Percentiles rank a stretch among this genome's conserved stretches.
Evolutionary conservation across 2,797 vertebrate species (phyloP).

Genomic region (Artibeus lituratus): DNA sequence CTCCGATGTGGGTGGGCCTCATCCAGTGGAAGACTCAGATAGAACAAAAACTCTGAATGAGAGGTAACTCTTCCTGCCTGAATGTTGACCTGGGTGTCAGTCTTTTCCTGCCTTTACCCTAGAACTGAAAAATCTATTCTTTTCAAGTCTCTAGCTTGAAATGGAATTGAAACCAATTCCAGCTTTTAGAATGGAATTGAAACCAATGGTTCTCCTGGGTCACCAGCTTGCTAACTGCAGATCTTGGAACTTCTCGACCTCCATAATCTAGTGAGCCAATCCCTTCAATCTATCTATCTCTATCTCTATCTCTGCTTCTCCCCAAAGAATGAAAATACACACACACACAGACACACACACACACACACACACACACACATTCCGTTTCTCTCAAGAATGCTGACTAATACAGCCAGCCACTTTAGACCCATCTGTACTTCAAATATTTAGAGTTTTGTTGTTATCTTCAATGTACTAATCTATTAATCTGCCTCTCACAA

Average conservation of each 20-base stretch:
- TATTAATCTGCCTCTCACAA: background rate
- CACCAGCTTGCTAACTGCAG: background rate
- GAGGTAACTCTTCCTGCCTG: background rate
- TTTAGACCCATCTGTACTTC: background rate
- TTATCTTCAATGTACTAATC: background rate
- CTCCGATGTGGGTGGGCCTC: background rate
- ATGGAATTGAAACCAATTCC: no score
- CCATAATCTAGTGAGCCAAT: background rate
- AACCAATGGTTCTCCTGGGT: background rate
- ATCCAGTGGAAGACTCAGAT: background rate
- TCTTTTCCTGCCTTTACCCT: background rate
- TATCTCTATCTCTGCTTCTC: no score
- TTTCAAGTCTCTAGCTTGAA: background rate
- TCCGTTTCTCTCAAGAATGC: background rate
- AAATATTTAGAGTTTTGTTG: background rate
- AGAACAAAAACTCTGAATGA: background rate
- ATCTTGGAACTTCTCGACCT: background rate
- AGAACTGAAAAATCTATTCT: background rate
- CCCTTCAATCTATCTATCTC: no score
- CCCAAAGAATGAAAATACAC: no score
- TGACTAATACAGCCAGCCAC: background rate
- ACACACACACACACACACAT: background rate
- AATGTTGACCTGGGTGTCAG: background rate
- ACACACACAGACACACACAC: no score
- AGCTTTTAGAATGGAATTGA: no score